Evolutionary conservation across 2,113 vertebrate genomes (phyloP), one percentile per base, ranked within the genome.

Genomic region (Percina caprodes): DNA sequence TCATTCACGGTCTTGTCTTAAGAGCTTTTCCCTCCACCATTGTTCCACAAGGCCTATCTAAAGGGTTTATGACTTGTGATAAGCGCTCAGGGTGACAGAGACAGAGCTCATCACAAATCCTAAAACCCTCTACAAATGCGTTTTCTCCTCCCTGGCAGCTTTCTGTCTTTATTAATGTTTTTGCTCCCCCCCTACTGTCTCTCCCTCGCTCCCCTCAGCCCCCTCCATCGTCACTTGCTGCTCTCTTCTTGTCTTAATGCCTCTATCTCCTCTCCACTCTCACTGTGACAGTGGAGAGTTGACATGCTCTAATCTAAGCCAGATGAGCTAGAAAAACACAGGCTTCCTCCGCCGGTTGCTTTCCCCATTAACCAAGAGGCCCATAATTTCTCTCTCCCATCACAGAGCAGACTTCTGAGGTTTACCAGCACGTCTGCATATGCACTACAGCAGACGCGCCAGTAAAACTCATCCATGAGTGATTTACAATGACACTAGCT

Each of bases 251-350:
- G 84, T 88, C 74, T 65, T 74, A 82, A 90, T 89, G 65, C 85
- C 74, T 90, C 76, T 89, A 86, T 91, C 91, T 90, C 67, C 73
- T 59, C 83, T 87, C 58, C 46, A 62, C 70, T 89, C 86, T 85
- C 76, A 77, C 80, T 88, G 84, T 91, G 90, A 93, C 91, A 91
- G 90, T 45, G 71, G 74, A 87, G 86, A 48, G 69, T 84, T 84
- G 79, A 74, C 81, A 16, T 63, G 42, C 82, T 74, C 76, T 94
- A 94, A 95, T 94, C 89, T 84, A 90, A 94, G 79, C 93, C 91
- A 95, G 94, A 95, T 93, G 94, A 92, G 84, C 71, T 87, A 90
- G 76, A 93, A 94, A 93, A 94, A 92, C 90, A 90, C 80, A 77
- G 71, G 78, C 87, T 83, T 88, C 85, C 83, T 86, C 83, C 7